These are phyloP conservation scores for Lithophane semibrunnea DNA, from an alignment of 2,888 invertebrate species.

Conservation along the genomic window DNA sequence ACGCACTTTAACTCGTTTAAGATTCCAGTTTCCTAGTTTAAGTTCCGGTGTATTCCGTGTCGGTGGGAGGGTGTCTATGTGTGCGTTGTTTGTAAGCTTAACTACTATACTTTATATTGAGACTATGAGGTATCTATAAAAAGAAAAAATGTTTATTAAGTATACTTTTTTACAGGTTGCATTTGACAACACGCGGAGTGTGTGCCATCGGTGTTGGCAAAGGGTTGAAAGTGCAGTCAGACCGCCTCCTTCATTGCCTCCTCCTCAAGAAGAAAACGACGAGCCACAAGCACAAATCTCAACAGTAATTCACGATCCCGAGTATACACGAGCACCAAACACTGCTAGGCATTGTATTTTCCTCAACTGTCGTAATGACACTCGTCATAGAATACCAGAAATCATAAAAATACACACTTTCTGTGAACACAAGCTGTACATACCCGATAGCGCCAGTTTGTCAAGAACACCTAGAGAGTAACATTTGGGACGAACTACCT, in stretches of 20 bases:
- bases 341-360: constrained; percentile 21
- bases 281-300: constrained; percentile 9
- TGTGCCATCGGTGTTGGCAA: constrained; percentile 18
- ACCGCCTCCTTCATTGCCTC: no score
- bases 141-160: background rate
- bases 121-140: background rate
- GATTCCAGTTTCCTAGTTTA: no score
- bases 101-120: background rate
- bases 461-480: constrained; percentile 24
- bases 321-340: constrained; percentile 27
- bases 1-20: no score
- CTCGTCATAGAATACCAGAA: constrained; percentile 24
- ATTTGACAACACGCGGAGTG: constrained; percentile 20
- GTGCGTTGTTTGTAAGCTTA: no score
- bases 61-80: no score
- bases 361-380: constrained; percentile 19
- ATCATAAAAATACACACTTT: constrained; percentile 20
- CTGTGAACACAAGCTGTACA: constrained; percentile 21
- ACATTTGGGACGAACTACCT: constrained; percentile 17
- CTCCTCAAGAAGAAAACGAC: constrained; percentile 5
- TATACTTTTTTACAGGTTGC: constrained; percentile 14
- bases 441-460: constrained; percentile 23
- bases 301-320: constrained; percentile 19
- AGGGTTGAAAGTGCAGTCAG: constrained; percentile 15
- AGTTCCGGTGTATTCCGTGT: no score